phyloP scores from a whole-genome alignment of 2,797 vertebrate species.

The Salarias fasciatus region DNA sequence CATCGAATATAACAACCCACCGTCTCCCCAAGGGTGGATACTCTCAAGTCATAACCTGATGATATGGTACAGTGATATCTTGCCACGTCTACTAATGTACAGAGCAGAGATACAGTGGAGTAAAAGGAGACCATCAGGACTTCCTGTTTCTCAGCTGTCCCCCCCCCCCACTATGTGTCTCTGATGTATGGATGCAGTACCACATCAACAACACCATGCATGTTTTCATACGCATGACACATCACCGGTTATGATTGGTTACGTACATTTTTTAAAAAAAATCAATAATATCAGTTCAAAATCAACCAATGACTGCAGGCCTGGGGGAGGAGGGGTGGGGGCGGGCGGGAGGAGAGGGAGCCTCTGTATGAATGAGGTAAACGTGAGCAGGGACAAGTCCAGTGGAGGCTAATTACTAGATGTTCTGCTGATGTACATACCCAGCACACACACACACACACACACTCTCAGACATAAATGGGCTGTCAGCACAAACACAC shows the following conservation, averaged over 20 bases:
- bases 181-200: constrained; percentile 61
- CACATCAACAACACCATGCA: constrained; percentile 76
- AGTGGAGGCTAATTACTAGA: constrained; percentile 45
- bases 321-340: constrained; percentile 21
- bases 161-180: constrained; percentile 11
- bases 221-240: constrained; percentile 63
- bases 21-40: background rate
- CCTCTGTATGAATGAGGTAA: constrained; percentile 53
- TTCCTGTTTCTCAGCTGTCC: constrained; percentile 14
- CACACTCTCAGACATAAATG: too few species aligned
- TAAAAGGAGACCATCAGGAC: constrained; percentile 6
- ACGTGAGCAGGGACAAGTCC: constrained; percentile 9
- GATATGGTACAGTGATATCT: constrained; percentile 32
- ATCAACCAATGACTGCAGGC: constrained; percentile 63
- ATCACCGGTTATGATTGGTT: constrained; percentile 63
- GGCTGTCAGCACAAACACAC: constrained; percentile 13
- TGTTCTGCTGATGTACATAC: constrained; percentile 75
- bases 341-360: too few species aligned
- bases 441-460: constrained; percentile 47
- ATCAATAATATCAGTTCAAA: constrained; percentile 41
- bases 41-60: constrained; percentile 20
- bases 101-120: constrained; percentile 39
- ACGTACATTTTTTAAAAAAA: constrained; percentile 43
- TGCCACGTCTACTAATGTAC: constrained; percentile 58
- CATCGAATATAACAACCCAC: constrained; percentile 30